Conservation (phyloP, 2,888 invertebrate genomes). For the Flexamia atlantica region DNA sequence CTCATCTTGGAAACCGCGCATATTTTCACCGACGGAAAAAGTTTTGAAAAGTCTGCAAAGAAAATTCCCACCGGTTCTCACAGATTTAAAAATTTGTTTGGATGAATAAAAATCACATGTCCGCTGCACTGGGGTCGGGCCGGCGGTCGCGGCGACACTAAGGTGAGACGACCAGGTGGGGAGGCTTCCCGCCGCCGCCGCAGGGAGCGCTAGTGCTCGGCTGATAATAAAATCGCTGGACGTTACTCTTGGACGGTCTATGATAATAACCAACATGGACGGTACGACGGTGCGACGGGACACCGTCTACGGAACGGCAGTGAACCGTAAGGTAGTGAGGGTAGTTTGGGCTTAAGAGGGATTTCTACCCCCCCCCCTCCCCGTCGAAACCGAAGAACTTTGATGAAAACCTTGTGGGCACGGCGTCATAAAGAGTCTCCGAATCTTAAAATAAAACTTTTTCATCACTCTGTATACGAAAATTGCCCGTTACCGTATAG, state of each 20-base stretch:
- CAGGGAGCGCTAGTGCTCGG: slow-evolving; percentile 42
- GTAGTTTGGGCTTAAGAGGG: too few relatives aligned
- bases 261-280: slow-evolving; percentile 50
- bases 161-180: slow-evolving; percentile 8
- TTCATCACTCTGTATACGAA: too few relatives aligned
- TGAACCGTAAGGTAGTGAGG: too few relatives aligned
- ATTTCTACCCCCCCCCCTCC: too few relatives aligned
- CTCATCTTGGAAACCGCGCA: not conserved
- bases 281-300: not conserved
- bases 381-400: too few relatives aligned
- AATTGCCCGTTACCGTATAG: too few relatives aligned
- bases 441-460: too few relatives aligned
- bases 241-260: slow-evolving; percentile 48
- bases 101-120: slow-evolving; percentile 23
- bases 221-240: slow-evolving; percentile 56
- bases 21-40: not conserved
- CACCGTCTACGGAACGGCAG: not conserved
- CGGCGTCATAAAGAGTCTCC: too few relatives aligned
- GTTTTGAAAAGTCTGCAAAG: not conserved
- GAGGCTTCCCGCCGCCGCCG: not conserved
- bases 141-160: slow-evolving; percentile 47
- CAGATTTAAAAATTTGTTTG: not conserved
- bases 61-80: not conserved
- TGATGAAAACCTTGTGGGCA: too few relatives aligned
- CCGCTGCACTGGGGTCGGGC: slow-evolving; percentile 5